These are phyloP conservation scores for Drosophila niveifrons DNA, from an alignment of 2,888 invertebrate species.

Conservation along the genomic window DNA sequence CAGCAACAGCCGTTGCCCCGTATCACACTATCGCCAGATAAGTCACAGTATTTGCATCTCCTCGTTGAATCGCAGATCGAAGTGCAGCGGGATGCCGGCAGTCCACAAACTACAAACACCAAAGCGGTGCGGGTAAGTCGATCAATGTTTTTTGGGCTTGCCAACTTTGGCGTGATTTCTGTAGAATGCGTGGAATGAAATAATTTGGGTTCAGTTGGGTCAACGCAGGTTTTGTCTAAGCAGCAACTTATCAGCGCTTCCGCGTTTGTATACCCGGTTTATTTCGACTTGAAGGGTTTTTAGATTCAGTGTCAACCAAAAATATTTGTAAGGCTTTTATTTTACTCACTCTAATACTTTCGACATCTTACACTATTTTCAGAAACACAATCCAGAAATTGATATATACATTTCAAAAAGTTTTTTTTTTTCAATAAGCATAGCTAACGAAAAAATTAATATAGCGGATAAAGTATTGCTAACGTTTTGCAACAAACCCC, in stretches of 20 bases:
- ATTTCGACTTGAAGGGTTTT: neutral
- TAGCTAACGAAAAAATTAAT: no score
- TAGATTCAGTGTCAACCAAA: neutral
- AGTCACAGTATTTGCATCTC: constrained; percentile 74
- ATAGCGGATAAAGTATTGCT: no score
- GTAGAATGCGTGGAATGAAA: neutral
- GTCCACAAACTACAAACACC: constrained; percentile 22
- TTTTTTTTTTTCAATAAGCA: no score
- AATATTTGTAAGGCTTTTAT: no score
- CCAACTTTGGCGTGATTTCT: neutral
- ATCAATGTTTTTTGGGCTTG: no score
- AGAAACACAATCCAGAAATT: no score
- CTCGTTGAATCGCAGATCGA: constrained; percentile 84
- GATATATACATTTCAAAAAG: no score
- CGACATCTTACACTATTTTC: no score
- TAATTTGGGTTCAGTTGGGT: neutral
- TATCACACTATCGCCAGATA: constrained; percentile 47
- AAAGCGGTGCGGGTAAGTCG: constrained; percentile 73
- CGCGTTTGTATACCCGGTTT: neutral
- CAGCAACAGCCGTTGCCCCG: constrained; percentile 29
- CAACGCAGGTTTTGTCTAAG: neutral
- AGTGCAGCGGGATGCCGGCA: constrained; percentile 47
- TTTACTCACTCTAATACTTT: no score
- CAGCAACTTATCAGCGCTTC: neutral
- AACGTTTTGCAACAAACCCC: no score